These are phyloP conservation scores for Nomada fucata DNA, from an alignment of 2,888 invertebrate species.

Conservation along the genomic window DNA sequence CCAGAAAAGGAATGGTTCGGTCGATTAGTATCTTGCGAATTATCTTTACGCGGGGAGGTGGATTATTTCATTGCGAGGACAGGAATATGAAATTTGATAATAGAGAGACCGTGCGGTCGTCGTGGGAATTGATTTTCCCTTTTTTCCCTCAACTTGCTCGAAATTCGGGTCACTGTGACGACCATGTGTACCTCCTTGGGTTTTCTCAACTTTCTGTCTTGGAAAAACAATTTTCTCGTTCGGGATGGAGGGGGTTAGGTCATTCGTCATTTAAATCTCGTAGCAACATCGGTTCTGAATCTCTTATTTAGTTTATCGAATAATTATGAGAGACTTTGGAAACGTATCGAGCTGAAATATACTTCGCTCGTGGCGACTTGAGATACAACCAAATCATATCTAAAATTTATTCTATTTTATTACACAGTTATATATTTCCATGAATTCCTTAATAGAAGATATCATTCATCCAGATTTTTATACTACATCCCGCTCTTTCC, in stretches of 20 bases:
- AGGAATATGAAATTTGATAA: neutral
- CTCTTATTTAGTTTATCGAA: neutral
- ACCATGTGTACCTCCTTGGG: neutral
- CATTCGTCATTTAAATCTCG: neutral
- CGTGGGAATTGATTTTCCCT: slow-evolving; percentile 4
- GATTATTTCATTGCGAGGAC: neutral
- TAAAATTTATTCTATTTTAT: too few species aligned
- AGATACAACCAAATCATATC: too few species aligned
- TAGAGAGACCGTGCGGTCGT: neutral
- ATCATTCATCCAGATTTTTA: too few species aligned
- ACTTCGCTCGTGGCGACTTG: neutral
- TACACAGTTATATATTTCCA: too few species aligned
- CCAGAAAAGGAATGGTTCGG: too few species aligned
- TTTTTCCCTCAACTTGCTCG: neutral
- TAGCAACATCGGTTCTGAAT: neutral
- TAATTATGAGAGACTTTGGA: neutral
- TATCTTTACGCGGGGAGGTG: neutral
- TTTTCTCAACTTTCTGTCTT: neutral
- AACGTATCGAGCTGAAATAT: neutral
- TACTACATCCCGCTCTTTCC: too few species aligned
- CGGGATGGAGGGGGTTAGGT: neutral
- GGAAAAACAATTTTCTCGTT: slow-evolving; percentile 1
- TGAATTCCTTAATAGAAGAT: too few species aligned
- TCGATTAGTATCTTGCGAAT: too few species aligned
- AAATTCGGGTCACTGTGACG: slow-evolving; percentile 17